Evolutionary conservation across 2,797 vertebrate species (phyloP).

Genomic region (Falco concolor): DNA sequence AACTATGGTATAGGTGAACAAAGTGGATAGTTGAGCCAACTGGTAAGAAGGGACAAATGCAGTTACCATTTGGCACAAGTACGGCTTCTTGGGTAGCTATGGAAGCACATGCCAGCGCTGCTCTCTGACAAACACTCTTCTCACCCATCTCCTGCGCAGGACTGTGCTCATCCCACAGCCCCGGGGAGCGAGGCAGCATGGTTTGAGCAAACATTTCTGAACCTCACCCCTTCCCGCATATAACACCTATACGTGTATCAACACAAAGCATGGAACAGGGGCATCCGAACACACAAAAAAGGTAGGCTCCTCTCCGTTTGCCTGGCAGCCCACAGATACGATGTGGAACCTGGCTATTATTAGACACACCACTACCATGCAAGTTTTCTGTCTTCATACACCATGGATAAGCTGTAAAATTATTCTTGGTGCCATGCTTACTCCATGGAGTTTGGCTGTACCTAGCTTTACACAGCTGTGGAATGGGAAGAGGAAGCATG

Average conservation of each 20-base stretch:
- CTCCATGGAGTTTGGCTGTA: not conserved
- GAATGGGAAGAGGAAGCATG: not conserved
- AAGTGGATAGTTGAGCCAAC: not conserved
- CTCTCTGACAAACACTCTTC: not conserved
- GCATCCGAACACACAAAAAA: not conserved
- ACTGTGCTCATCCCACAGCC: not conserved
- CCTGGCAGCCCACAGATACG: not conserved
- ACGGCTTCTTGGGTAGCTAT: not conserved
- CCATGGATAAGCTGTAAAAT: not conserved
- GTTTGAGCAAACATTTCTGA: not conserved
- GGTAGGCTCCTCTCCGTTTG: not conserved
- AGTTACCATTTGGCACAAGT: not conserved
- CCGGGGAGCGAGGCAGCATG: not conserved
- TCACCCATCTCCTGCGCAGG: not conserved
- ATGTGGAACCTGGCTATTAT: not conserved
- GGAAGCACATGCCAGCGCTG: not conserved
- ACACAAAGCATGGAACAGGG: not conserved
- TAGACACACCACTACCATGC: not conserved
- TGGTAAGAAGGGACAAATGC: not conserved
- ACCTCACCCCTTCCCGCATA: not conserved
- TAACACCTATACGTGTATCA: not conserved
- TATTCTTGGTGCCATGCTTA: not conserved
- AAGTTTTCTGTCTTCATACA: not conserved
- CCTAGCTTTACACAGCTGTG: not conserved
- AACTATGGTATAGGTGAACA: not conserved